Base-by-base conservation (phyloP, 2,888 invertebrate species). In the Chaetogeoica ovagalla region DNA sequence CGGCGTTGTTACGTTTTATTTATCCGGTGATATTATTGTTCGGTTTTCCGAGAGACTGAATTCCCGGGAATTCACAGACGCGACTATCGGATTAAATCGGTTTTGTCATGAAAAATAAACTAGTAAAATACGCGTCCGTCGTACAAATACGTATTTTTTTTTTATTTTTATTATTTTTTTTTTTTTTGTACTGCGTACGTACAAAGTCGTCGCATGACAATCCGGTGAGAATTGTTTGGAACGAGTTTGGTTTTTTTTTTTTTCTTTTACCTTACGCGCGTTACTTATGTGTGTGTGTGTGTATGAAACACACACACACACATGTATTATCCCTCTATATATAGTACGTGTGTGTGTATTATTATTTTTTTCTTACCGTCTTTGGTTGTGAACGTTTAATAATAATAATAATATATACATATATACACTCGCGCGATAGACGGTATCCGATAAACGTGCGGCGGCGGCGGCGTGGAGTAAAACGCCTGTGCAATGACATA, bases 151-250 rank as follows among this genome's bases (percentile, higher is more conserved):
- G 15, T 48, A 48, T 48, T 11, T 70, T 77, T 52, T 62, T 77
- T 77, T 77, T 77, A 69, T 77, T n/a, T n/a, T n/a, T n/a, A n/a
- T n/a, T n/a, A n/a, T n/a, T n/a, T n/a, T n/a, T n/a, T n/a, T n/a
- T n/a, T n/a, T n/a, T n/a, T n/a, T n/a, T n/a, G n/a, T n/a, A n/a
- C n/a, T n/a, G n/a, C n/a, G 77, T 77, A 62, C 77, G 70, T 77
- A 77, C 77, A 77, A 77, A 70, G 69, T 77, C 62, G 52, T 69
- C 52, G 68, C 77, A 69, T 70, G 75, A 76, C 75, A 76, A 76
- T 76, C 30, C 30, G 30, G 77, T 77, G 77, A 77, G 77, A 77
- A 77, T 77, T 77, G 77, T 77, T 77, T 52, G 52, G 62, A 68
- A 69, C 66, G 60, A 55, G 69, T 77, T 62, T 77, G 69, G 30